Base-by-base conservation (phyloP, 2,113 vertebrate genomes). In the Oncorhynchus tshawytscha region DNA sequence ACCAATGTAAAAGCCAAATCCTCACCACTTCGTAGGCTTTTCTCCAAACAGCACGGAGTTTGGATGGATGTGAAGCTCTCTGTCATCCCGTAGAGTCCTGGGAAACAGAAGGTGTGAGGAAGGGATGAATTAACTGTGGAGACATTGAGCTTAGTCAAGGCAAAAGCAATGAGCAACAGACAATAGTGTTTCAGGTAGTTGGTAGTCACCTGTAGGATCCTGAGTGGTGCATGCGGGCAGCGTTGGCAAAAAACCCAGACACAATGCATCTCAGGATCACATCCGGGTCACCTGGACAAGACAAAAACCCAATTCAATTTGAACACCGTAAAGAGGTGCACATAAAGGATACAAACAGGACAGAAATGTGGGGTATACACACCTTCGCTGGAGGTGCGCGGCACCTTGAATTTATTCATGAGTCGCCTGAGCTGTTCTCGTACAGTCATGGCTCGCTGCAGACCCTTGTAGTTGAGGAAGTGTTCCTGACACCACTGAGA, bases 401-500 rank as follows among this genome's bases (percentile, higher is more conserved):
- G 95, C 72, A 99, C 96, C 90, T 98, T 97, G 79, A 99, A 99
- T 89, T 97, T 98, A 89, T 95, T 95, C 0, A 99, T 96, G 77
- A 99, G 95, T 70, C 96, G 97, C 22, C 97, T 94, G 84, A 99
- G 91, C 82, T 99, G 98, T 81, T 99, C 98, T 81, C 97, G 93
- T n/a, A 99, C 96, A 0, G 96, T 92, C 29, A 92, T 85, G 1
- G 97, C 96, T 79, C 97, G 93, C 71, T 96, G 90, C 13, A 99
- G 96, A 39, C 98, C 98, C 86, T 98, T 99, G 90, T 99, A 99
- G 86, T 99, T 97, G 51, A 99, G 94, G 89, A 97, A 99, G 82
- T 96, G 97, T 1, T 99, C 95, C 88, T 98, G 96, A 86, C 98
- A 99, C 98, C 98, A 99, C 83, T 97, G 96, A 66, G 97, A 98